These are phyloP conservation scores for Prionace glauca DNA, from an alignment of 2,797 vertebrate genomes.

Conservation along the genomic window DNA sequence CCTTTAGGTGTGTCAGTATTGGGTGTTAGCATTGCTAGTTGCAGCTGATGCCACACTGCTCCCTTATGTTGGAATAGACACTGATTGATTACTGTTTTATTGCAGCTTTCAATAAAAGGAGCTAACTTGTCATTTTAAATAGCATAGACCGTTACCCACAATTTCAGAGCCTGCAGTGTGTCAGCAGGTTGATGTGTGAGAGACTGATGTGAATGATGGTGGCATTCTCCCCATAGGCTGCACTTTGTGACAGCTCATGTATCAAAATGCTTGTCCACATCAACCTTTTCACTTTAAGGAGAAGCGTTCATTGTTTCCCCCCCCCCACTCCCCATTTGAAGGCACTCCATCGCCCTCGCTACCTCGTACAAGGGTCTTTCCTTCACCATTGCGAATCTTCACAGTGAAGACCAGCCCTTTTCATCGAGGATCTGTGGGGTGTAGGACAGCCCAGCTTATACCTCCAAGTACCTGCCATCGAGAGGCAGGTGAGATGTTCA, in stretches of 20 bases:
- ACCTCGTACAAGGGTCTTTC: not conserved
- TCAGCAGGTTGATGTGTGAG: not conserved
- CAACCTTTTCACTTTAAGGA: not conserved
- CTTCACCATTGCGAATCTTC: not conserved
- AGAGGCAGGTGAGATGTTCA: not conserved
- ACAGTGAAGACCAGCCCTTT: not conserved
- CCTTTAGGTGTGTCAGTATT: not conserved
- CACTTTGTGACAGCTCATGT: not conserved
- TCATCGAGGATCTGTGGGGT: not conserved
- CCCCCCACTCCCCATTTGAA: not conserved
- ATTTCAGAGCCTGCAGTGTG: not conserved
- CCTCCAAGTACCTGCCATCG: not conserved
- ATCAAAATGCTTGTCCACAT: not conserved
- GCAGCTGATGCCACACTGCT: not conserved
- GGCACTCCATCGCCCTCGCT: not conserved
- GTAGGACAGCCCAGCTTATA: not conserved
- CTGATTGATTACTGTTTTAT: not conserved
- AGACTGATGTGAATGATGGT: not conserved
- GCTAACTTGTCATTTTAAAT: not conserved
- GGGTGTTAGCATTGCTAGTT: not conserved
- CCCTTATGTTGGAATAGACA: not conserved
- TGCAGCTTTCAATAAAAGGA: not conserved
- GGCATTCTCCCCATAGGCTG: not conserved
- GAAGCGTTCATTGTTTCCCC: not conserved
- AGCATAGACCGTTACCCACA: not conserved